Percentiles rank a stretch among this genome's conserved stretches.
Evolutionary conservation across 1,140 invertebrate genomes (phyloP).

Genomic region (Bombus polaris): DNA sequence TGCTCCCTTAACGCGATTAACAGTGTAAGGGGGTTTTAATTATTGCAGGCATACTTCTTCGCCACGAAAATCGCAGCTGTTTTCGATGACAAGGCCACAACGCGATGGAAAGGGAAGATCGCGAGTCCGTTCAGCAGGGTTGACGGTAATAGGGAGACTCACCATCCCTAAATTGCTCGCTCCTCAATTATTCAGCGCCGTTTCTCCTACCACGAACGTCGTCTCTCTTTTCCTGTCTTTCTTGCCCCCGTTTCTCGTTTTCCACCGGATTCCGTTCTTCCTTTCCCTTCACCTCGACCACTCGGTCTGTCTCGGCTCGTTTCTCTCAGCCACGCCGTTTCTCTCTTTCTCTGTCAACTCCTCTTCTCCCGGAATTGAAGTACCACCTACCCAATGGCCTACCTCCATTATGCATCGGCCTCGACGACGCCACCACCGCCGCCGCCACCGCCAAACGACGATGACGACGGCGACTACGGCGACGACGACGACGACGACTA

Average conservation of each 20-base stretch:
- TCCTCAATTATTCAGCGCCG: constrained; percentile 68
- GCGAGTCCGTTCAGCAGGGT: constrained; percentile 1
- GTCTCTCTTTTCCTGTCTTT: constrained; percentile 14
- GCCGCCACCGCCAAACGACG: constrained; percentile 29
- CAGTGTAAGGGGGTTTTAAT: constrained; percentile 73
- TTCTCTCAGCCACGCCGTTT: background rate
- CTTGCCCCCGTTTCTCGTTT: constrained; percentile 27
- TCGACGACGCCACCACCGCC: constrained; percentile 55
- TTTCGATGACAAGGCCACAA: constrained; percentile 65
- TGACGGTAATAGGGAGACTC: constrained; percentile 66
- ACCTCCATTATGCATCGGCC: constrained; percentile 68
- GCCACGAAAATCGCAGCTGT: constrained; percentile 62
- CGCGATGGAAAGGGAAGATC: background rate
- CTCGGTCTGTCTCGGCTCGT: constrained; percentile 25
- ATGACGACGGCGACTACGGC: constrained; percentile 1
- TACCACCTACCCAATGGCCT: constrained; percentile 66
- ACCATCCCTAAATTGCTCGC: constrained; percentile 63
- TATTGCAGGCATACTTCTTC: constrained; percentile 61
- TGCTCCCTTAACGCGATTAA: constrained; percentile 74
- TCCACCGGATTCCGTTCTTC: constrained; percentile 29
- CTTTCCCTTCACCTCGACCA: background rate
- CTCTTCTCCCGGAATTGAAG: constrained; percentile 64
- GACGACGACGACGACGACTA: constrained; percentile 29
- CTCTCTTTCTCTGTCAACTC: constrained; percentile 26
- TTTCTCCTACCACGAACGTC: constrained; percentile 10